Base-by-base conservation (phyloP, 2,888 invertebrate species). In the Epinotia demarniana region DNA sequence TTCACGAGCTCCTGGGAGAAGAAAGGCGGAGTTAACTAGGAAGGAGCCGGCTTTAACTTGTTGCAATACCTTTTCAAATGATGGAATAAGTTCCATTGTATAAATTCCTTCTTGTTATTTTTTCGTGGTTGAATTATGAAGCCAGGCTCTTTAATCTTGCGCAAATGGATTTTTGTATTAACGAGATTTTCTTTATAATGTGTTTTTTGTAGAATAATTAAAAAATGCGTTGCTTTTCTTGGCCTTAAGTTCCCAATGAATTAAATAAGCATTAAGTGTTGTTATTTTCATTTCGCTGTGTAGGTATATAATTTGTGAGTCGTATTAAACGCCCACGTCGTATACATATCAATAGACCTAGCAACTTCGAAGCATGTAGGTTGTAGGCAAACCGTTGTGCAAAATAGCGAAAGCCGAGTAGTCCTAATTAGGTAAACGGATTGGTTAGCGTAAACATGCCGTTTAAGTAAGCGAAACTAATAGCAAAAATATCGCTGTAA, bases 1-100 rank as follows among this genome's bases (percentile, higher is more conserved):
- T 66, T 43, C 61, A 55, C 67, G 60, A 75, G 71, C 70, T 71
- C 75, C 61, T 57, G 19, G 55, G 68, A 62, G 75, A 69, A 62
- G 57, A 58, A 69, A 66, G 18, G 60, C 71, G 60, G 55, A 75
- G 67, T 72, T 67, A 75, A 75, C 75, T 75, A 67, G 57, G 62
- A 72, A 55, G 53, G 58, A 60, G 73, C 67, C 46, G 75, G 61
- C 67, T 75, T 67, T 75, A 75, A 75, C 75, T 75, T 75, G 75
- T 75, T 75, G 75, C 75, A 72, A 57, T 75, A 72, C 75, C 75
- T 72, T 75, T 75, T 72, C 72, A 71, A 75, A 67, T 72, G 75
- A 75, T 75, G 71, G 46, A 75, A 75, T 72, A 75, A 75, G 71
- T 75, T 75, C 67, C 75, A 75, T 75, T 75, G 75, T 75, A 67